phyloP scores from a whole-genome alignment of 2,113 vertebrate species.

The Chrysochloris asiatica region DNA sequence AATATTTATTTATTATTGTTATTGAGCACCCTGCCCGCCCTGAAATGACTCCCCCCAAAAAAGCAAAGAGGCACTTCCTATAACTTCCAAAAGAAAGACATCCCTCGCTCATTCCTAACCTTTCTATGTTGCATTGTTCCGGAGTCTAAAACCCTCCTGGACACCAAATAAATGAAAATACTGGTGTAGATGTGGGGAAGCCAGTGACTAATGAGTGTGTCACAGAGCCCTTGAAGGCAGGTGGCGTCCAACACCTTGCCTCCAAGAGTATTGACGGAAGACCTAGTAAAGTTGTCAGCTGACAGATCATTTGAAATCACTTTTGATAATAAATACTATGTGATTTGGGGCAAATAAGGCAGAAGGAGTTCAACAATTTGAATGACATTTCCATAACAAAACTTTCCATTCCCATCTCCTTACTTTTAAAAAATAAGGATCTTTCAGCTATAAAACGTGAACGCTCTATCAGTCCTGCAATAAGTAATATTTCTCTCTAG shows the following conservation, averaged over 20 bases:
- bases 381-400: constrained; percentile 15
- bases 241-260: not conserved
- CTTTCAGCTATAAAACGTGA: constrained; percentile 39
- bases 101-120: not conserved
- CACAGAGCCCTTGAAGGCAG: not conserved
- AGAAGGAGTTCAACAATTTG: not conserved
- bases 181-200: not conserved
- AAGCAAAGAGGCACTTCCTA: not conserved
- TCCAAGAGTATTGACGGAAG: not conserved
- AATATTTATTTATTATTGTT: not conserved
- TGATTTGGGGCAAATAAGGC: not conserved
- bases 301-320: constrained; percentile 2
- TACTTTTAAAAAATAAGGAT: not conserved
- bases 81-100: not conserved
- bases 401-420: not conserved
- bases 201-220: not conserved
- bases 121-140: not conserved
- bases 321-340: not conserved
- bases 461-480: constrained; percentile 9
- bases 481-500: constrained; percentile 28
- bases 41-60: too few relatives aligned
- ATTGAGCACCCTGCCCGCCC: not conserved
- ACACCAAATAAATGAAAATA: not conserved
- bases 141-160: not conserved
- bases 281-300: not conserved